Evolutionary conservation across 2,888 invertebrate genomes (phyloP), one percentile per base, ranked within the genome.

Genomic region (Cryptops parisi): DNA sequence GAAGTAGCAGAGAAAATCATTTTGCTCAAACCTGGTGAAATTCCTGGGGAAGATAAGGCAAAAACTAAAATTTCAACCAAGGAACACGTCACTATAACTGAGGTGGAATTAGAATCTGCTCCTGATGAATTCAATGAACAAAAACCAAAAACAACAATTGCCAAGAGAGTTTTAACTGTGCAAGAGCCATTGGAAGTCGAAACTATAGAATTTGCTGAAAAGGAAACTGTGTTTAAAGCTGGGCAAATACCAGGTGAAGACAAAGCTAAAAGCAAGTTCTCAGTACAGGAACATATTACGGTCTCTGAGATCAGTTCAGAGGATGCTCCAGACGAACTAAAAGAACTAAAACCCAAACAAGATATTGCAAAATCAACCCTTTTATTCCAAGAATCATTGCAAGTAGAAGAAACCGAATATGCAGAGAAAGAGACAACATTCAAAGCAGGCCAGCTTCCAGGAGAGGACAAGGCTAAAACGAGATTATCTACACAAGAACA

Each of bases 31-130:
- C 55, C 57, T 38, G 48, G 55, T 23, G 48, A 54, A 40, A 26
- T 50, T 26, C 78, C 76, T 15, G 78, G 75, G 55, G 66, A 67
- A 55, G 81, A 80, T 62, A 68, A 65, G 46, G 67, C 66, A 21
- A 54, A 55, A 57, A 51, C 63, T 58, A 62, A 62, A 52, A 58
- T 59, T 49, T 61, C 66, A 45, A 62, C 63, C 25, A 64, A 63
- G 0, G 66, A 70, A 57, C 64, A 72, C 54, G 47, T 73, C 15
- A 63, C 67, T 57, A 61, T 73, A 19, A 68, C 67, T 2, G 70
- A 73, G 63, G 61, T 71, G 12, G 67, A 65, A 19, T 58, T 66
- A 15, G 67, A 67, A 39, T 69, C 71, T 58, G 67, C 65, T 57
- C 66, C 68, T 55, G 59, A 59, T 54, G 55, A 58, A 3, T 59